These are phyloP conservation scores for Alsophila aescularia DNA, from an alignment of 2,888 invertebrate genomes.

Conservation along the genomic window DNA sequence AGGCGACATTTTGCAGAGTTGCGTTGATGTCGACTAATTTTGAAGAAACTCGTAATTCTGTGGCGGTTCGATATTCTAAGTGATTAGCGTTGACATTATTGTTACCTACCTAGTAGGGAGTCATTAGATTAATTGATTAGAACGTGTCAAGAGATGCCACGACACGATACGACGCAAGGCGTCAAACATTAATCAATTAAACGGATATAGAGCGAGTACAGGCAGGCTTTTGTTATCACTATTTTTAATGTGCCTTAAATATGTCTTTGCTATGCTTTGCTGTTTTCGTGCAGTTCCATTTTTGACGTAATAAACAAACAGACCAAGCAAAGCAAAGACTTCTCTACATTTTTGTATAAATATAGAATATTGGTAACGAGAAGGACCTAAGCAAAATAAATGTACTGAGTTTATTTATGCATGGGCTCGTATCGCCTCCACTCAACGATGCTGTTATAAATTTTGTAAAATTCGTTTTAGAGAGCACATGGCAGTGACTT, in stretches of 20 bases:
- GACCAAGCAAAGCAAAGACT: no score
- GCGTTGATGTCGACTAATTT: background rate
- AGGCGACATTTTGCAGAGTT: conserved; percentile 45
- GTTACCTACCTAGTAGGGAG: background rate
- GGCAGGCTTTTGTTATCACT: background rate
- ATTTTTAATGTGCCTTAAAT: no score
- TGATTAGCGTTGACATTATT: conserved; percentile 27
- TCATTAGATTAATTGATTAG: conserved; percentile 47
- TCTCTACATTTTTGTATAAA: no score
- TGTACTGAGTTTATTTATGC: conserved; percentile 11
- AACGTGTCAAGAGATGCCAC: conserved; percentile 17
- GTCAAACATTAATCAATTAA: conserved; percentile 21
- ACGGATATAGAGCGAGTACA: background rate
- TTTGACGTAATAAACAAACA: no score
- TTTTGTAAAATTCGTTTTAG: conserved; percentile 40
- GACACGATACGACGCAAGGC: background rate
- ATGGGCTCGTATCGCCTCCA: conserved; percentile 19
- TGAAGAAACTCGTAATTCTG: background rate
- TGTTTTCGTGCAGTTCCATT: no score
- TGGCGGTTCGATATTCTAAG: conserved; percentile 18
- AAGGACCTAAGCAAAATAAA: background rate
- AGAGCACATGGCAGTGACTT: conserved; percentile 43
- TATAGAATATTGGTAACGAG: background rate
- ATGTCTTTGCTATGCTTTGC: no score
- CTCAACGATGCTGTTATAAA: conserved; percentile 41